These are phyloP conservation scores for Chionoecetes opilio DNA, from an alignment of 1,140 invertebrate species.

Conservation along the genomic window DNA sequence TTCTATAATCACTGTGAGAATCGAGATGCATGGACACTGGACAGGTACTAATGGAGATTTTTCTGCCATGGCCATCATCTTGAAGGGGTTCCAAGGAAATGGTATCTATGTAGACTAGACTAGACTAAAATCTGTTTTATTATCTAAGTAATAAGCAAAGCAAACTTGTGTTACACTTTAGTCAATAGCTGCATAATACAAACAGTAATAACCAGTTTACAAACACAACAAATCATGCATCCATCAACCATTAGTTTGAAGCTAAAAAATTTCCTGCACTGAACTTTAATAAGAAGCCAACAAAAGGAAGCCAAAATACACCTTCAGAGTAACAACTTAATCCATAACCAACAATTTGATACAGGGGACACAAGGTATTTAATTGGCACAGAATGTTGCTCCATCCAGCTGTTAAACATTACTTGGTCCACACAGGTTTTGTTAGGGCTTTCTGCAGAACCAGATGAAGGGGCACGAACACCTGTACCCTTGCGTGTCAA, in stretches of 20 bases:
- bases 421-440: background rate
- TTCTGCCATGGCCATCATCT: too few relatives aligned
- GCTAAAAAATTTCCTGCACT: background rate
- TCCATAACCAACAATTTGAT: background rate
- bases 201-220: too few relatives aligned
- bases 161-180: too few relatives aligned
- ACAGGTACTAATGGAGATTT: too few relatives aligned
- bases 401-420: background rate
- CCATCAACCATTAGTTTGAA: background rate
- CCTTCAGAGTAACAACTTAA: background rate
- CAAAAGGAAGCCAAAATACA: background rate
- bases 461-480: constrained; percentile 45
- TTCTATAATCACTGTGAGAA: too few relatives aligned
- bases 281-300: background rate
- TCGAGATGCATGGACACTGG: too few relatives aligned
- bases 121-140: too few relatives aligned
- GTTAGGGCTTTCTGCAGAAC: background rate
- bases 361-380: background rate
- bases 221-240: background rate
- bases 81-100: too few relatives aligned
- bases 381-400: background rate
- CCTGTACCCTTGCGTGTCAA: constrained; percentile 39
- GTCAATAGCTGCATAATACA: too few relatives aligned
- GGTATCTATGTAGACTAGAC: too few relatives aligned
- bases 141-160: too few relatives aligned